Evolutionary conservation across 2,888 invertebrate genomes (phyloP).

Genomic region (Macaria liturata): DNA sequence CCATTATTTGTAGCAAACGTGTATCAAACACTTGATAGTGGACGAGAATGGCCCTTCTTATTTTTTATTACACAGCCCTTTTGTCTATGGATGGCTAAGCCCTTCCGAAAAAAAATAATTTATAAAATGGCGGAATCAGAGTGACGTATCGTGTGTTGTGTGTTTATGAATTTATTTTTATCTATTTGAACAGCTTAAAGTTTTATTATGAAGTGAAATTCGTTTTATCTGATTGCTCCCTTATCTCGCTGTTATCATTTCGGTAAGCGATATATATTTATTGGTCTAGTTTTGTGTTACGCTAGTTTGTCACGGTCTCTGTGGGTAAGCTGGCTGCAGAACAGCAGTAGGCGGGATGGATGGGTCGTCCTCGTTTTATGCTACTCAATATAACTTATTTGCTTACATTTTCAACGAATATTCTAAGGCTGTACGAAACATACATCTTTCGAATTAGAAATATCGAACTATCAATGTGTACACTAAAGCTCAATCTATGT

Average conservation of each 20-base stretch:
- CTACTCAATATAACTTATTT: slow-evolving; percentile 1
- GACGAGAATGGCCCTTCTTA: no score
- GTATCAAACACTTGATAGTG: no score
- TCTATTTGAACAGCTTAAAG: slow-evolving; percentile 48
- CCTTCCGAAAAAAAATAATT: slow-evolving; percentile 42
- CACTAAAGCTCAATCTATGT: no score
- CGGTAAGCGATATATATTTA: slow-evolving; percentile 51
- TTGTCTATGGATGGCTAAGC: slow-evolving; percentile 13
- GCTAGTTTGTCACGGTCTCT: slow-evolving; percentile 50
- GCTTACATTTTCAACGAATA: no score
- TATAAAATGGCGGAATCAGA: slow-evolving; percentile 77
- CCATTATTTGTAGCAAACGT: no score
- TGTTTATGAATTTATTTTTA: slow-evolving; percentile 68
- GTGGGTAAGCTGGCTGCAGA: slow-evolving; percentile 39
- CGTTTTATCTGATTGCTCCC: slow-evolving; percentile 44
- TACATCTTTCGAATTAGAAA: slow-evolving; percentile 1
- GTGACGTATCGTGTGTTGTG: slow-evolving; percentile 78
- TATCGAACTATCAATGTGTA: not conserved
- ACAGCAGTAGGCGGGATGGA: slow-evolving; percentile 59
- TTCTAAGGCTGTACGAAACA: not conserved
- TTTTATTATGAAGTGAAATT: slow-evolving; percentile 63
- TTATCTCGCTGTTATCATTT: slow-evolving; percentile 47
- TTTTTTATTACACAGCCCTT: not conserved
- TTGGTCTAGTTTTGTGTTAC: slow-evolving; percentile 11
- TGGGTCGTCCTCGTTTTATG: slow-evolving; percentile 25